Conservation (phyloP, 2,113 vertebrate genomes). For the Thamnophis sirtalis region DNA sequence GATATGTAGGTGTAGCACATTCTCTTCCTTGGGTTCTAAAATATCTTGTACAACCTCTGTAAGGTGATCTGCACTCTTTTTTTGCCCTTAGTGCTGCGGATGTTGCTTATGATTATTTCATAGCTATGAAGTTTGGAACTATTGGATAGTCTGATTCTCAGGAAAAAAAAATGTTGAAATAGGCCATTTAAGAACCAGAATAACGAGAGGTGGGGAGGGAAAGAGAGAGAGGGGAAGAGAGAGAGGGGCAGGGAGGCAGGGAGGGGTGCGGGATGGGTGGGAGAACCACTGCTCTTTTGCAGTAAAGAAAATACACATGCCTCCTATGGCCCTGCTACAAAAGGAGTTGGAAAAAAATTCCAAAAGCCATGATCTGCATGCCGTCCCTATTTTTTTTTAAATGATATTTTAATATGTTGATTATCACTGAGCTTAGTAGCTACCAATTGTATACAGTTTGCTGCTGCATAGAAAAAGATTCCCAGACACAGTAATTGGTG, state of each 20-base stretch:
- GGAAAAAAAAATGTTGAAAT: neutral
- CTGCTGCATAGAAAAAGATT: neutral
- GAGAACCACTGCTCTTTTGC: neutral
- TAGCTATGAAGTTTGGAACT: neutral
- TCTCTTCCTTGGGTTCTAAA: neutral
- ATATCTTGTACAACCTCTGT: neutral
- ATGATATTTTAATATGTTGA: neutral
- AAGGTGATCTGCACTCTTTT: neutral
- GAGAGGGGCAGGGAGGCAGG: too few relatives aligned
- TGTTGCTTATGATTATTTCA: neutral
- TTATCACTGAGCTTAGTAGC: constrained; percentile 19
- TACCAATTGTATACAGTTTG: neutral
- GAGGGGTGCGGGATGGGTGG: too few relatives aligned
- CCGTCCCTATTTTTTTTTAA: neutral
- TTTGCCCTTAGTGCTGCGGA: neutral
- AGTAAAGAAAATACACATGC: neutral
- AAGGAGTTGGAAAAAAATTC: neutral
- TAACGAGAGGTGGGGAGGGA: too few relatives aligned
- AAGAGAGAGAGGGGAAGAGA: too few relatives aligned
- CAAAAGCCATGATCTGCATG: neutral
- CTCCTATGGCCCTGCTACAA: neutral
- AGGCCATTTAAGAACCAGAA: neutral
- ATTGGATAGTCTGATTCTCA: neutral
- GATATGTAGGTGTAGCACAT: neutral
- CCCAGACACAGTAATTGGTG: constrained; percentile 28